Base-by-base conservation (phyloP, 2,888 invertebrate genomes). In the Agonopterix arenella region DNA sequence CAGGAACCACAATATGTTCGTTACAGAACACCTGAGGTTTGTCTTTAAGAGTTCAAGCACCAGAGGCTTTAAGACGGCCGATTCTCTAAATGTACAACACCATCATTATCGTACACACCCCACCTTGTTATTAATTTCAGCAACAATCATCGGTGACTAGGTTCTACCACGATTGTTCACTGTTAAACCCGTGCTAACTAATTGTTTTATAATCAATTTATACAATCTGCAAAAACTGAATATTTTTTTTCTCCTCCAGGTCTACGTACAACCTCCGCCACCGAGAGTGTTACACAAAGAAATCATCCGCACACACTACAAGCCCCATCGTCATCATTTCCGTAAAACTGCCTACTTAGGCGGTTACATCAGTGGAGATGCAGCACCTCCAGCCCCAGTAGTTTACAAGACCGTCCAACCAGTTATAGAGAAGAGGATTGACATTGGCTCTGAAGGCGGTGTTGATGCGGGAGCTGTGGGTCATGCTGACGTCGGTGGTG, bases 291-390 rank as follows among this genome's bases (percentile, higher is more conserved):
- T 80, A 10, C 73, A 82, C 50, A 81, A 83, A 54, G 71, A 73
- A 40, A 62, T 78, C 10, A 55, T 73, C 36, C 75, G 71, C 45
- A 70, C 70, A 11, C 78, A 79, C 50, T 66, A 68, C 50, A 84
- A 82, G 45, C 85, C 84, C 18, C 61, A 56, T 28, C 81, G 64
- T 40, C 79, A 80, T 40, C 80, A 84, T 54, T 58, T 71, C 8
- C 76, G 59, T 49, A 84, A 84, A 57, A 72, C 73, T 2, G 74
- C 76, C 4, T 79, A 71, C 55, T 52, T 85, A 42, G 78, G 80
- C 46, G 85, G 86, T 5, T 83, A 72, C 50, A 51, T 81, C 41
- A 80, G 74, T 7, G 69, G 66, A 46, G 68, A 66, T 10, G 72
- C 64, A 11, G 66, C 61, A 40, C 46, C 47, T 4, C 28, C 51